These are phyloP conservation scores for Hymenochirus boettgeri DNA, from an alignment of 2,113 vertebrate species.

Conservation along the genomic window DNA sequence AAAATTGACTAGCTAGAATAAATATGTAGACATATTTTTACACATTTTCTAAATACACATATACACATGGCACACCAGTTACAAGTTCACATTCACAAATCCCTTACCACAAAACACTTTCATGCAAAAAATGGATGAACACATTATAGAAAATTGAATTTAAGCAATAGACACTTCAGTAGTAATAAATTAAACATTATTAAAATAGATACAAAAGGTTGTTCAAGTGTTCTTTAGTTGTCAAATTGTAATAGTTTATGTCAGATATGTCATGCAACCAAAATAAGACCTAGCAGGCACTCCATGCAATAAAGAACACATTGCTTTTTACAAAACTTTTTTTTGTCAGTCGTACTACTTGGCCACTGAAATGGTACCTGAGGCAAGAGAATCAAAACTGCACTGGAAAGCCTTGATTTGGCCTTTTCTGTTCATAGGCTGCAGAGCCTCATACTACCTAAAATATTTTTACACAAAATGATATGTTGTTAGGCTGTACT, in stretches of 20 bases:
- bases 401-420: constrained; percentile 20
- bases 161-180: constrained; percentile 65
- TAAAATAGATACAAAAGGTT: constrained; percentile 80
- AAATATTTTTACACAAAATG: constrained; percentile 43
- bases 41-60: constrained; percentile 58
- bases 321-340: constrained; percentile 53
- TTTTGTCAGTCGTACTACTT: constrained; percentile 33
- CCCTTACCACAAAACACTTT: constrained; percentile 58
- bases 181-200: constrained; percentile 84
- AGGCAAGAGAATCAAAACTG: constrained; percentile 42
- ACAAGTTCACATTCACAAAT: constrained; percentile 54
- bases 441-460: constrained; percentile 29
- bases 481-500: constrained; percentile 40
- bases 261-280: constrained; percentile 84
- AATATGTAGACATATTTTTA: constrained; percentile 50
- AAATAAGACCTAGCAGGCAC: constrained; percentile 69
- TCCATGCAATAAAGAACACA: constrained; percentile 68
- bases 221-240: constrained; percentile 76
- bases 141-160: constrained; percentile 68
- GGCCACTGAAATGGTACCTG: constrained; percentile 50
- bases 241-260: constrained; percentile 53
- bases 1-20: constrained; percentile 54
- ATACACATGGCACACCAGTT: constrained; percentile 64
- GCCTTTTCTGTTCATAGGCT: constrained; percentile 43
- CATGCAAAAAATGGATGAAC: constrained; percentile 63